Evolutionary conservation across 2,797 vertebrate species (phyloP), one percentile per base, ranked within the genome.

Genomic region (Gephyroberyx darwinii): DNA sequence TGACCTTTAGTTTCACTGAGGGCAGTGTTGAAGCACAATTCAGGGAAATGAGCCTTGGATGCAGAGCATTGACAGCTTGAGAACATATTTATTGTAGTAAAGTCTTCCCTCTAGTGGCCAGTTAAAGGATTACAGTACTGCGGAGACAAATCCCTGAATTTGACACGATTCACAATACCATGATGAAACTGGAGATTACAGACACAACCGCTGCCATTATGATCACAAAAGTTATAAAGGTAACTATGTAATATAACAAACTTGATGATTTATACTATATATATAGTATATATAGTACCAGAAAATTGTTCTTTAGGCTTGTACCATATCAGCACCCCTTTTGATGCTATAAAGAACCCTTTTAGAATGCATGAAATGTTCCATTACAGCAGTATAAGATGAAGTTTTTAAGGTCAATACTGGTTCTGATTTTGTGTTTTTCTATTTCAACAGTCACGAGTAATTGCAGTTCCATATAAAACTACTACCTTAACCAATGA

Each of bases 21-120:
- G 8, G 33, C 55, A 10, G 31, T 57, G 33, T 35, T 26, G 16
- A 51, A 57, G 16, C 37, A 31, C 19, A 60, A 14, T 26, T 60
- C 7, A 17, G 19, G 19, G 20, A 51, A 22, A 51, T 10, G 50
- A 51, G 8, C 22, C 5, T 22, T 51, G 3, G 30, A 2, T 20
- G 57, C 45, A 31, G 39, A n/a, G 22, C 17, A n/a, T 17, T 3
- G 12, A n/a, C 14, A 48, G 17, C 3, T 51, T 16, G 41, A 26
- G 59, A 31, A 45, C 13, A 14, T 5, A 7, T 1, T 62, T 75
- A 59, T 0, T 31, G 33, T 65, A 63, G 68, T 50, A 35, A 70
- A 78, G 22, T 9, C 33, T 67, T 12, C 77, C 0, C 47, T 77
- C 88, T 86, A 37, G 75, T 85, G 87, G 74, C 3, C 9, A 12